Conservation (phyloP, 2,113 vertebrate species). For the Gulo gulo region DNA sequence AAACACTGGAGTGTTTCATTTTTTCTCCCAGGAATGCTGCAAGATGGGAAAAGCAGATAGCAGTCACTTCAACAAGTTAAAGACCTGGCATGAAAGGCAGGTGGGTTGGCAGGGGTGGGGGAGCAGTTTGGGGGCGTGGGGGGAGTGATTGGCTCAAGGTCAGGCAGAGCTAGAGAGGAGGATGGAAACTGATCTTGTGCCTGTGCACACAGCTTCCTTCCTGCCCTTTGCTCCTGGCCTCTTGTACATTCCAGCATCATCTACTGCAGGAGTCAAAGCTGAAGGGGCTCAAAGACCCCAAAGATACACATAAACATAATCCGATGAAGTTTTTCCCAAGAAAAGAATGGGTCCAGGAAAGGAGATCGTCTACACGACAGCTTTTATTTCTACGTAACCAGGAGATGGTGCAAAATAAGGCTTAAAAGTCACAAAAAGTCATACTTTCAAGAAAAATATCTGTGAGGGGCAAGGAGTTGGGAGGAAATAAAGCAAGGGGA, state of each 20-base stretch:
- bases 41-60: background rate
- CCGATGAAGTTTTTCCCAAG: background rate
- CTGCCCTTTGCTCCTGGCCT: background rate
- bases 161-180: background rate
- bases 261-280: background rate
- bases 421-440: background rate
- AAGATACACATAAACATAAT: background rate
- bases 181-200: too few relatives aligned
- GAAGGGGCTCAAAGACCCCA: background rate
- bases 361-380: background rate
- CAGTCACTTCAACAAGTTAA: background rate
- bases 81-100: background rate
- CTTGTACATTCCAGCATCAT: background rate
- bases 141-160: background rate
- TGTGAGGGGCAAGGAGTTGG: background rate
- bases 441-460: background rate
- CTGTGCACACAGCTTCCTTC: background rate
- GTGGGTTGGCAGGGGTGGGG: too few relatives aligned
- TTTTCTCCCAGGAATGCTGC: background rate
- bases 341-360: background rate
- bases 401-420: background rate
- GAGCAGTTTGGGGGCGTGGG: too few relatives aligned
- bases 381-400: background rate
- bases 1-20: background rate
- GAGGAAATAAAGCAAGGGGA: background rate